Evolutionary conservation across 2,113 vertebrate species (phyloP), one percentile per base, ranked within the genome.

Genomic region (Hyaena hyaena): DNA sequence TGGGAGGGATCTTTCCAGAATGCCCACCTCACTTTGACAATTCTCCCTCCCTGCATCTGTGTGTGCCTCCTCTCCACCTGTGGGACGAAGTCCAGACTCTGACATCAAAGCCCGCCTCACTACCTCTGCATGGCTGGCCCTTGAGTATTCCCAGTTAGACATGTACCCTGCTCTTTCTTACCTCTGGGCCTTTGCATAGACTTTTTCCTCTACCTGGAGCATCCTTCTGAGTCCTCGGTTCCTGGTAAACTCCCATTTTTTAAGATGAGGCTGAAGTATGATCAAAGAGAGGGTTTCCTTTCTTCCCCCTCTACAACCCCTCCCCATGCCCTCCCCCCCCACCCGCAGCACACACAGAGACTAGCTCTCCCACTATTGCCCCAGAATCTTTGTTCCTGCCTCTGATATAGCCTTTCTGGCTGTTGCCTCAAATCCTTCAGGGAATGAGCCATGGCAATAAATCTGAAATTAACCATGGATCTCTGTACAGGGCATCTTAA

Each of bases 61-160:
- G 63, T 55, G n/a, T 33, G 35, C 58, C 43, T 53, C 76, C 61
- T 58, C 81, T 10, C 23, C 61, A 58, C 26, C 16, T 73, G 1
- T 19, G 63, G 43, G 15, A 35, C 23, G 3, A 71, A 93, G 77
- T 17, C 45, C 48, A 39, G 61, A 65, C 39, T 69, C 86, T 19
- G 92, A 35, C 24, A 17, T 63, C 12, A 10, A 43, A 85, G n/a
- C 26, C 74, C 23, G 84, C 35, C 53, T 35, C 7, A 15, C 35
- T 1, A 1, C 16, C 23, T 43, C 48, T 17, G 3, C 7, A 12
- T 0, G 21, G 21, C 7, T 53, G 43, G 48, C 69, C n/a, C 50
- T 0, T 1, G 19, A 23, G 28, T 2, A 24, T 53, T 53, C 50
- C 0, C 50, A 33, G 33, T 5, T 12, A 10, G 4, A 0, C 7